Evolutionary conservation across 92 coral and sea anemone genomes (phyloP), one percentile per base, ranked within the genome.

Genomic region (Porites rus): DNA sequence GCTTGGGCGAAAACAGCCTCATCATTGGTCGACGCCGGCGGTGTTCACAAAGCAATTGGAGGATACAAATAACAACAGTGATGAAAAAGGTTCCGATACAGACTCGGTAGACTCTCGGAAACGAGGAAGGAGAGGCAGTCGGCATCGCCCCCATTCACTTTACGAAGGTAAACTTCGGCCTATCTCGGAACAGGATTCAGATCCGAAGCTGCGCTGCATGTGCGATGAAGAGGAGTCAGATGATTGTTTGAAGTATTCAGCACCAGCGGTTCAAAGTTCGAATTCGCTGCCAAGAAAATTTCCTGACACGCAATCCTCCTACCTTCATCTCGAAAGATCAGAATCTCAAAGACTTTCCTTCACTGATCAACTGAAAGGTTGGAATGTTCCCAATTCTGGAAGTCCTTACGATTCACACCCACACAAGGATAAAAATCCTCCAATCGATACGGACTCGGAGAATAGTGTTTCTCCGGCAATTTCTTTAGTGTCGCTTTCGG

Each of bases 1-100:
- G 53, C 80, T 91, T 28, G 79, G 91, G 70, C 87, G 96, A 20
- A 84, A 81, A 73, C 93, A 88, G 31, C 95, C 98, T 0, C 99
- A 97, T 59, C 99, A 95, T 72, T 97, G 99, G 98, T 97, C 99
- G 38, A 90, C 94, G 53, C 99, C 99, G 17, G 99, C 98, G 18
- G 97, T 95, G 22, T 95, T 93, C 78, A 85, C 96, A 50, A 85
- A 79, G 54, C 80, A 64, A 13, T 90, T 56, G 61, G 61, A 89
- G 77, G 95, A 97, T 76, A 89, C 93, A 71, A 93, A 80, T 59
- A 77, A 81, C 53, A 89, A 79, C 76, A 82, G 88, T 69, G 94
- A 90, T 58, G 61, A 78, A 8, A 78, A 81, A 22, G 89, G 77
- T 65, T 91, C 94, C 18, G 94, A 93, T 65, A 88, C 94, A 1